Conservation (phyloP, 2,113 vertebrate species). For the Tachuris rubrigastra region DNA sequence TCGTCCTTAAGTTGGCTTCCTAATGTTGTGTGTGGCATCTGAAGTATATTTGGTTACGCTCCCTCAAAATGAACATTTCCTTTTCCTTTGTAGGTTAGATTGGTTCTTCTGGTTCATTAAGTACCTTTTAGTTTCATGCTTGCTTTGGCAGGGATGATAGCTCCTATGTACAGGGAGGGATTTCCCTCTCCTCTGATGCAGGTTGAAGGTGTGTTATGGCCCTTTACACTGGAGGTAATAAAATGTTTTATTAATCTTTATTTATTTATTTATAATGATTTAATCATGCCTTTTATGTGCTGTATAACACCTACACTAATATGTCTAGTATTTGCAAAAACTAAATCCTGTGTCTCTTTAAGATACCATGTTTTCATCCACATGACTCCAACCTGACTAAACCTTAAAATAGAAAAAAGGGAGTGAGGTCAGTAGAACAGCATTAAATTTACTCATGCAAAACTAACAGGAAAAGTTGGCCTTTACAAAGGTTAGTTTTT, state of each 20-base stretch:
- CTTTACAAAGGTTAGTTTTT: constrained; percentile 16
- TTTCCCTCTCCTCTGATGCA: neutral
- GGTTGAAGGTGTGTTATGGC: neutral
- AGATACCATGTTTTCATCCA: neutral
- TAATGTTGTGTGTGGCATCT: neutral
- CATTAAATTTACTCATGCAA: constrained; percentile 5
- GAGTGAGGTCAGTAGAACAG: neutral
- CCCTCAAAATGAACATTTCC: neutral
- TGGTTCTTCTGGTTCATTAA: neutral
- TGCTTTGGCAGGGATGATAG: neutral
- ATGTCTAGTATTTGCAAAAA: neutral
- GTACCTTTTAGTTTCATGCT: neutral
- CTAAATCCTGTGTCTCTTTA: neutral
- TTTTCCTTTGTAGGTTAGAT: neutral
- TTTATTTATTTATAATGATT: neutral
- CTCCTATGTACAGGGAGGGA: neutral
- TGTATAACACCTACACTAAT: neutral
- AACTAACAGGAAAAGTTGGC: neutral
- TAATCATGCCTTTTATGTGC: neutral
- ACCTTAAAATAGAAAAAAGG: neutral
- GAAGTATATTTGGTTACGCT: neutral
- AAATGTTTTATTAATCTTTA: neutral
- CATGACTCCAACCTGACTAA: neutral
- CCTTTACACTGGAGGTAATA: neutral
- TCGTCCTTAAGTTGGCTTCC: neutral